Conservation (phyloP, 2,888 invertebrate species). For the Pristionchus arcanus region DNA sequence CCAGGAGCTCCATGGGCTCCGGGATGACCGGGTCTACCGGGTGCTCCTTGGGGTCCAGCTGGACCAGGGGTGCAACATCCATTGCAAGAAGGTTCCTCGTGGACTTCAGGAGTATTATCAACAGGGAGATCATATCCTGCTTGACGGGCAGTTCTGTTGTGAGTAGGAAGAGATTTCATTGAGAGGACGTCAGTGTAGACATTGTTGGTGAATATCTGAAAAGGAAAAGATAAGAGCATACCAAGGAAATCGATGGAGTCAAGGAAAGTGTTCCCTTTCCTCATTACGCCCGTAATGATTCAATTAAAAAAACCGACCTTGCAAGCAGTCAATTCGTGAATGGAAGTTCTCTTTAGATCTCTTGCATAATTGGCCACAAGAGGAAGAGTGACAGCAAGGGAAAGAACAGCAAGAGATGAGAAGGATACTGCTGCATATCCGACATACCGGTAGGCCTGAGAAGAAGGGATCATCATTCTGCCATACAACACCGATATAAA, state of each 20-base stretch:
- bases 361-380: not conserved
- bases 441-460: not conserved
- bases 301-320: not conserved
- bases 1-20: no score
- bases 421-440: no score
- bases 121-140: not conserved
- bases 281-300: not conserved
- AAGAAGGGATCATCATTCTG: not conserved
- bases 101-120: not conserved
- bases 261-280: not conserved
- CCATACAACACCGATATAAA: not conserved
- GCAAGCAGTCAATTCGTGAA: conserved; percentile 16
- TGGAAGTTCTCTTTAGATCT: not conserved
- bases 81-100: not conserved
- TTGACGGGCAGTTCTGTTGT: conserved; percentile 12
- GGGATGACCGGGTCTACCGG: no score
- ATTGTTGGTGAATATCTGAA: no score
- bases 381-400: not conserved
- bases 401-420: not conserved
- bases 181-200: not conserved
- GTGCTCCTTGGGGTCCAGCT: no score
- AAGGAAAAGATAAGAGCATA: no score
- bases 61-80: not conserved
- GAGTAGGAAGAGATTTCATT: not conserved
- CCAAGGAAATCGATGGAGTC: not conserved